These are phyloP conservation scores for Patiria pectinifera DNA, from an alignment of 53 echinoderm and acorn worm species.

Conservation along the genomic window DNA sequence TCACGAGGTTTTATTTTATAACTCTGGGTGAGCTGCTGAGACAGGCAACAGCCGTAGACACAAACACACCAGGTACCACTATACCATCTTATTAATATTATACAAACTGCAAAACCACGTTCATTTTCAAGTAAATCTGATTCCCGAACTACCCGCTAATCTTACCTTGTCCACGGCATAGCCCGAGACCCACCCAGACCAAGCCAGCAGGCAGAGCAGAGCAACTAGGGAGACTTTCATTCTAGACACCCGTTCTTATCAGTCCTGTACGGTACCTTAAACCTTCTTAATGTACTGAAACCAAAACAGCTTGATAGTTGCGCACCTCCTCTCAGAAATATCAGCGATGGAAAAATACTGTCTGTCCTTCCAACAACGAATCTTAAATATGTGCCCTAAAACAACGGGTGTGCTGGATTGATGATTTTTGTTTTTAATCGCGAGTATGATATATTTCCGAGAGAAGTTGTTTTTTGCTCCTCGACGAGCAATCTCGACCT, in stretches of 20 bases:
- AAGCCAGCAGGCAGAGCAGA: conserved; percentile 19
- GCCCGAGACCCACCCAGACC: conserved; percentile 15
- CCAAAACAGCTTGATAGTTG: not conserved
- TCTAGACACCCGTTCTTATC: not conserved
- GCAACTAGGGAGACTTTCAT: not conserved
- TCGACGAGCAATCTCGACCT: not conserved
- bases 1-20: too few relatives aligned
- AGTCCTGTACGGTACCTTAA: not conserved
- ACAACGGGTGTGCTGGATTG: not conserved
- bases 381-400: not conserved
- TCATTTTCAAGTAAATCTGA: too few relatives aligned
- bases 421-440: not conserved
- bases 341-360: not conserved
- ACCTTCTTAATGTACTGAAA: not conserved
- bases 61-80: too few relatives aligned
- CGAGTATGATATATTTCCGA: not conserved
- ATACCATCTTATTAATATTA: too few relatives aligned
- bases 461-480: not conserved
- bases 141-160: not conserved
- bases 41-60: too few relatives aligned
- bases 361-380: not conserved
- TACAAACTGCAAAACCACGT: not conserved
- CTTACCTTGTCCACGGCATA: conserved; percentile 20
- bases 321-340: not conserved
- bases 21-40: too few relatives aligned